Base-by-base conservation (phyloP, 2,113 vertebrate genomes). In the Albula glossodonta region DNA sequence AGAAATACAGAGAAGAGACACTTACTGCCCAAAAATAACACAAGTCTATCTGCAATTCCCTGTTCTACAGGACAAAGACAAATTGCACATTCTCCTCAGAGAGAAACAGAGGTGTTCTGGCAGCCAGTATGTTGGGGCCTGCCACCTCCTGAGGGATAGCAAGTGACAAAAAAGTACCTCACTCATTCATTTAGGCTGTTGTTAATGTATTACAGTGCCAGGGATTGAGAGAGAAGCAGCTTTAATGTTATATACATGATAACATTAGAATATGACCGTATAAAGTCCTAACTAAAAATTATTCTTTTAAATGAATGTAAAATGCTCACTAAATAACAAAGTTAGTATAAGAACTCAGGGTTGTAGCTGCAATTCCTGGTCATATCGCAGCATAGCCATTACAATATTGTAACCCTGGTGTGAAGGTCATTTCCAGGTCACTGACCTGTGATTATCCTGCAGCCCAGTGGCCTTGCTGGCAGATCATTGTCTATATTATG, bases 51-150 rank as follows among this genome's bases (percentile, higher is more conserved):
- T n/a, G 31, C 22, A 74, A 31, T 74, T 74, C 70, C 70, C 70
- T 9, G 6, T 31, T 10, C 70, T 7, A 31, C 2, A 10, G 22
- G 70, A 74, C 70, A n/a, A 25, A 74, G 70, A 74, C 22, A 74
- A 74, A 74, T 74, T 11, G 22, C 70, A n/a, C n/a, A 10, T 74
- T n/a, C 70, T 74, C 70, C 70, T 74, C 22, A 10, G 70, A 74
- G 70, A 74, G 70, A n/a, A 74, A 31, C 70, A 74, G 70, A 74
- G 70, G 70, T 74, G n/a, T 10, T 25, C 70, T 74, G 70, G 70
- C 70, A 74, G 70, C 70, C 22, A n/a, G 70, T n/a, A 74, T 74
- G 70, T 31, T 74, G 70, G 22, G 31, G 70, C 70, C 70, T 9
- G 70, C 70, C n/a, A n/a, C 7, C n/a, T 22, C 70, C n/a, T 31